Percentiles rank a stretch among this genome's conserved stretches.
These are phyloP conservation scores for Bimastos eiseni DNA, from an alignment of 2,888 invertebrate species.

Conservation along the genomic window DNA sequence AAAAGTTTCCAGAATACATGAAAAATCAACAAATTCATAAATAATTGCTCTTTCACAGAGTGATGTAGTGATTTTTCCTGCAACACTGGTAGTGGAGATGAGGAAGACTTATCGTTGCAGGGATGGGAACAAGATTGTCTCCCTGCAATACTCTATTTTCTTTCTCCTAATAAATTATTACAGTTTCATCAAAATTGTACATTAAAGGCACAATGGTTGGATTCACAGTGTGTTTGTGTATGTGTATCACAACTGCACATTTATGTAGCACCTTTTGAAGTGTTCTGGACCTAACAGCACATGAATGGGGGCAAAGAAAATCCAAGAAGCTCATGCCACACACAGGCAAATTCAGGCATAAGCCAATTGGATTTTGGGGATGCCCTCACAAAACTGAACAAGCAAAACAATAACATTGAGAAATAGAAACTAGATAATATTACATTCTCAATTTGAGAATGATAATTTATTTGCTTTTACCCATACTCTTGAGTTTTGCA, in stretches of 20 bases:
- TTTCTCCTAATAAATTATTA: no score
- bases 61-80: no score
- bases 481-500: not conserved
- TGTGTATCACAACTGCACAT: not conserved
- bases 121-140: no score
- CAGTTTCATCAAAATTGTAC: not conserved
- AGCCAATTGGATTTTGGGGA: not conserved
- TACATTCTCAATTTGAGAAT: not conserved
- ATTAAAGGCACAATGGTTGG: not conserved
- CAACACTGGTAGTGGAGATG: no score
- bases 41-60: not conserved
- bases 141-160: no score
- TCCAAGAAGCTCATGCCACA: not conserved
- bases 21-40: not conserved
- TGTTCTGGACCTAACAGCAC: not conserved
- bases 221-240: not conserved
- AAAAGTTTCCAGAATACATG: not conserved
- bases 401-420: not conserved
- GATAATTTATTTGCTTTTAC: not conserved
- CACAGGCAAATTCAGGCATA: not conserved
- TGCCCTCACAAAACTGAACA: not conserved
- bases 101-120: no score
- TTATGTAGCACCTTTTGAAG: not conserved
- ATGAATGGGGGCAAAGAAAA: not conserved
- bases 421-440: not conserved